Conservation (phyloP, 2,113 vertebrate species). For the Perca schrenkii region DNA sequence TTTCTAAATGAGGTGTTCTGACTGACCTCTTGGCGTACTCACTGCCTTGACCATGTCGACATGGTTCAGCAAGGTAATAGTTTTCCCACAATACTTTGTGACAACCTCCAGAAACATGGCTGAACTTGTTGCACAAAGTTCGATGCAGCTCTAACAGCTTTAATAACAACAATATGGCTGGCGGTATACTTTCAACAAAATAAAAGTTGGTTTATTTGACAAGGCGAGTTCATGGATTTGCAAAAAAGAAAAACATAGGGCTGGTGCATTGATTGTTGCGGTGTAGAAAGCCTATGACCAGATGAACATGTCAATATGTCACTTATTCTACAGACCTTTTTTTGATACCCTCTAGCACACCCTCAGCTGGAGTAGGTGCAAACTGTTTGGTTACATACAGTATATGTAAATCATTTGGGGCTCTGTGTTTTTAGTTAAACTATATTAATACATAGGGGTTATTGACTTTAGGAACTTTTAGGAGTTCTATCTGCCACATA, state of each 20-base stretch:
- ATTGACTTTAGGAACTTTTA: neutral
- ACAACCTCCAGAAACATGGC: neutral
- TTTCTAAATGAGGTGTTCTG: neutral
- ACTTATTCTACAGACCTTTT: neutral
- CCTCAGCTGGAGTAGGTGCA: neutral
- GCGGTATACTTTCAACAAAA: neutral
- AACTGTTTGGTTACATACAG: neutral
- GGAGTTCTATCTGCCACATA: neutral
- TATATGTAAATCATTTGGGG: neutral
- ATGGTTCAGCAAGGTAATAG: slow-evolving; percentile 13
- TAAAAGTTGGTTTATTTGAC: neutral
- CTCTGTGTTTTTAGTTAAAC: neutral
- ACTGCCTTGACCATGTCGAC: neutral
- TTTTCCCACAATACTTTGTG: neutral
- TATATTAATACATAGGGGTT: neutral
- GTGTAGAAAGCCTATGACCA: neutral
- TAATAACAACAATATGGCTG: neutral
- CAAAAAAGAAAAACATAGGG: neutral
- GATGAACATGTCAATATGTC: slow-evolving; percentile 3
- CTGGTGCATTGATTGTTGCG: neutral
- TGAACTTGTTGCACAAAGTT: neutral
- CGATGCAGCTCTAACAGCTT: neutral
- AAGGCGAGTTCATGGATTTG: slow-evolving; percentile 3
- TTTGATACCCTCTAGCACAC: neutral
- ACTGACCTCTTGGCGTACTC: neutral